Percentiles rank a stretch among this genome's conserved stretches.
Conservation (phyloP, 2,888 invertebrate genomes). For the Cheilosia urbana region DNA sequence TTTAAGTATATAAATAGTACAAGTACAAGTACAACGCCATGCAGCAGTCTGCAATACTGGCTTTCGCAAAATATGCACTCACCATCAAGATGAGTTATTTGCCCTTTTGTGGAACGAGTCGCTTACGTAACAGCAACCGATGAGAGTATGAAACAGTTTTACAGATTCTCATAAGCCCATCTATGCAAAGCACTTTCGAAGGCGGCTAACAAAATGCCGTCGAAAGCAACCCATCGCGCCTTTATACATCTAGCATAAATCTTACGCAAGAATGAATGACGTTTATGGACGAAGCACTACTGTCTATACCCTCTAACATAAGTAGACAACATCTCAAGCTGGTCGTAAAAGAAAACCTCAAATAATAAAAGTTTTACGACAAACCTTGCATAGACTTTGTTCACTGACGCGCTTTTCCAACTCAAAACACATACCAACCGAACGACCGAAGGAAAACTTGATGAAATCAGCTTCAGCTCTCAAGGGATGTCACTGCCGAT, state of each 20-base stretch:
- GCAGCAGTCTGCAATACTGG: no score
- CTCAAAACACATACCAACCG: neutral
- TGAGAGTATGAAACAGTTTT: no score
- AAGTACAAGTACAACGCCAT: no score
- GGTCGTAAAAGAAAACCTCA: slow-evolving; percentile 2
- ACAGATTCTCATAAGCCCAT: no score
- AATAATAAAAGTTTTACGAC: neutral
- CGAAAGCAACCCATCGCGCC: neutral
- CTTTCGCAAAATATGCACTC: no score
- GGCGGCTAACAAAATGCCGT: no score
- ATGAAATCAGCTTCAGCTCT: neutral
- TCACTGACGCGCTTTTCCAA: neutral
- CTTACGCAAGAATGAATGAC: neutral
- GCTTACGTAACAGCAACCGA: no score
- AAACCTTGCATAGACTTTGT: neutral
- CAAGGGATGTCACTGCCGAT: slow-evolving; percentile 60
- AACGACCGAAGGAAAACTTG: slow-evolving; percentile 1
- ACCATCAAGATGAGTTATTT: no score
- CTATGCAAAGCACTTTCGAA: no score
- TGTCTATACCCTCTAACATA: neutral
- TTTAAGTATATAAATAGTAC: no score
- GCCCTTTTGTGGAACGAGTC: no score
- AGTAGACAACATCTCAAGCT: neutral
- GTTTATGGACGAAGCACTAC: neutral
- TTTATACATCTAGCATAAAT: neutral